Base-by-base conservation (phyloP, 2,888 invertebrate genomes). In the Melikaiella ostensackeni region DNA sequence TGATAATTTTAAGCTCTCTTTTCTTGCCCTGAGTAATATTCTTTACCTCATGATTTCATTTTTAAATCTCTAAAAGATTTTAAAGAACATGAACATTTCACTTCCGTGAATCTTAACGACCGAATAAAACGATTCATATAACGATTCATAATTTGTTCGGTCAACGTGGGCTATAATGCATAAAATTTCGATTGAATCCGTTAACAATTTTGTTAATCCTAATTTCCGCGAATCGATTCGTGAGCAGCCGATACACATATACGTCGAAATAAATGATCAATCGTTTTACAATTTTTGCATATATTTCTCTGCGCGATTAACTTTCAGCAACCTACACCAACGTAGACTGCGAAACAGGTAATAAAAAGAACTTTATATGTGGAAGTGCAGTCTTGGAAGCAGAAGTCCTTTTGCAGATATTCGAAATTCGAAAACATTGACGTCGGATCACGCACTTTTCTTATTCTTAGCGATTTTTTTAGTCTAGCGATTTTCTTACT, bases 311-410 rank as follows among this genome's bases (percentile, higher is more conserved):
- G 16, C 13, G 16, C 4, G 59, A 16, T 59, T 59, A 59, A 59
- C 27, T 59, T 59, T 59, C 2, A 59, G 27, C 27, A 27, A 59
- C 24, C 27, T 27, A 16, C 11, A 27, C 7, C 27, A 59, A 59
- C 27, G 6, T 27, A 13, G 21, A 24, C 27, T 27, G 21, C 27
- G 7, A 30, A 55, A 70, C 30, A 46, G 33, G 30, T 30, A 70
- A 70, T 70, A 70, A 70, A 50, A 70, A 11, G 70, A 27, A 24
- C 13, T 27, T 27, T 59, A 16, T 27, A 59, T 59, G 21, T 16
- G 27, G 13, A 27, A 59, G 21, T 50, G 50, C 70, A 70, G 27
- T 33, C 9, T 70, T 70, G 50, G 70, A 70, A 70, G 70, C 27
- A 21, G 30, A 55, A n/a, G 70, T n/a, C 30, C 13, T 13, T 30